phyloP scores from a whole-genome alignment of 2,888 invertebrate genomes.

The Drosophila koepferae region DNA sequence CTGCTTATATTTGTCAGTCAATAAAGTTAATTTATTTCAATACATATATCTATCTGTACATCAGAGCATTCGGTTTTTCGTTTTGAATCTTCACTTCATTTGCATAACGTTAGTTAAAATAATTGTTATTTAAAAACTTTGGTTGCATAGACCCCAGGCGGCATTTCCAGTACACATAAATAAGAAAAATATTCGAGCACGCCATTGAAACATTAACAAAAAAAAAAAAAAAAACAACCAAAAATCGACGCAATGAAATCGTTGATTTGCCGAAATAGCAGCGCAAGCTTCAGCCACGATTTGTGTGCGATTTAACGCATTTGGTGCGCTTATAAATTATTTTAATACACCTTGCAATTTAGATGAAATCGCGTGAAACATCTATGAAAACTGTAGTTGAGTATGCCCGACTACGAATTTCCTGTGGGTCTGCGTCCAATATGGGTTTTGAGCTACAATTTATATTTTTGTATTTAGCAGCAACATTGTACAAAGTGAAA shows the following conservation, averaged over 20 bases:
- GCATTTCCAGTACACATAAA: slow-evolving; percentile 4
- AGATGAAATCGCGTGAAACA: slow-evolving; percentile 52
- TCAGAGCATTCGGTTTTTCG: not conserved
- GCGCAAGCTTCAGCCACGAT: slow-evolving; percentile 36
- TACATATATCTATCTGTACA: not conserved
- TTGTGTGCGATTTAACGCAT: slow-evolving; percentile 48
- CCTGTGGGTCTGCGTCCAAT: no score
- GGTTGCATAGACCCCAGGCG: not conserved
- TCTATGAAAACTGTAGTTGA: no score
- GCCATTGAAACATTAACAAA: slow-evolving; percentile 1
- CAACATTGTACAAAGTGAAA: no score
- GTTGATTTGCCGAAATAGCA: slow-evolving; percentile 28
- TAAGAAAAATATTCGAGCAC: slow-evolving; percentile 12
- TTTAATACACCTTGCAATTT: slow-evolving; percentile 63
- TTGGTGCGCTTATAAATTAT: slow-evolving; percentile 58
- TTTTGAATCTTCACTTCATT: not conserved
- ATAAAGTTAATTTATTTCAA: not conserved
- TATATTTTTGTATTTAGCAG: no score
- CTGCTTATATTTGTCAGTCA: not conserved
- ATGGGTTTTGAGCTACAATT: no score
- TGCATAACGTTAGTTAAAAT: not conserved
- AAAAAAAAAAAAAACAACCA: not conserved
- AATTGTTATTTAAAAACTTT: not conserved
- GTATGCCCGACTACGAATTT: no score
- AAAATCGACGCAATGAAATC: slow-evolving; percentile 7